Conservation (phyloP, 2,797 vertebrate genomes). For the Poecilia gillii region DNA sequence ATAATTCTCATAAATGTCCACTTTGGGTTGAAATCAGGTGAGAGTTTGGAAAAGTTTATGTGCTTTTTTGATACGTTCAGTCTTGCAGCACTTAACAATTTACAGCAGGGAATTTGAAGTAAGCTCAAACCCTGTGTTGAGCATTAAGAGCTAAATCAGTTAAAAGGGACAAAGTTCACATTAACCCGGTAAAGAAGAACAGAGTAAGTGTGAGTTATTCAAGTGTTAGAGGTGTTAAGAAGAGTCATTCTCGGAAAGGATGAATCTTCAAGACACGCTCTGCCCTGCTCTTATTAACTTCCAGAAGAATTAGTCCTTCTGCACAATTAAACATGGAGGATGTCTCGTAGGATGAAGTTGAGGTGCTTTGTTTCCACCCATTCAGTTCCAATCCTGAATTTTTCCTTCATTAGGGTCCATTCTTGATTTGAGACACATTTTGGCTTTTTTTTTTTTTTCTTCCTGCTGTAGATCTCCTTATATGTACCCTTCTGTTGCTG, state of each 20-base stretch:
- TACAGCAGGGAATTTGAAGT: neutral
- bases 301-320: neutral
- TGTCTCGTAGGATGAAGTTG: neutral
- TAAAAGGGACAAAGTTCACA: neutral
- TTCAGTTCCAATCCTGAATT: neutral
- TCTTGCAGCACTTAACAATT: neutral
- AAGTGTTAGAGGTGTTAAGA: slow-evolving; percentile 5
- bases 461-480: neutral
- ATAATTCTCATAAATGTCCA: neutral
- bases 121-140: neutral
- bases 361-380: neutral
- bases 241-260: neutral
- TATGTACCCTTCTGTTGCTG: neutral
- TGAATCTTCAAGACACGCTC: neutral
- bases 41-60: no score
- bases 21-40: neutral
- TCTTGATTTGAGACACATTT: slow-evolving; percentile 1
- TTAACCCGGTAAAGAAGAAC: neutral
- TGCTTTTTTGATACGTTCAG: neutral
- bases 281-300: neutral
- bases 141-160: slow-evolving; percentile 1
- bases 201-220: neutral
- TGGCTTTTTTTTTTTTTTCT: neutral
- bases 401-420: neutral
- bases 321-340: neutral